Evolutionary conservation across 2,797 vertebrate species (phyloP).

Genomic region (Oreochromis mossambicus): DNA sequence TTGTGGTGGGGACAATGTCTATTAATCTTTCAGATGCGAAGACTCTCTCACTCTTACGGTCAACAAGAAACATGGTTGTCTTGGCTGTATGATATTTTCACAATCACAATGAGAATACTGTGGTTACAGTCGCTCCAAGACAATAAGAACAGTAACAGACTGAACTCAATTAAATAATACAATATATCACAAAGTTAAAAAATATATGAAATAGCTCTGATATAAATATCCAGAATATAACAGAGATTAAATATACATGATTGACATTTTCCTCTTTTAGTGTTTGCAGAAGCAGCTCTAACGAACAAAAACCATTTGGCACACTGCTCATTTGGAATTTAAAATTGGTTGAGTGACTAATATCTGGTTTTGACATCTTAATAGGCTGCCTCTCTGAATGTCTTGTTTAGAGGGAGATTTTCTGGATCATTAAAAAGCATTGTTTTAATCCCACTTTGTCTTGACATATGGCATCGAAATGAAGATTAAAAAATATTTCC

Average conservation of each 20-base stretch:
- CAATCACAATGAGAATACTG: neutral
- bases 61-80: rapidly evolving
- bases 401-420: neutral
- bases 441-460: neutral
- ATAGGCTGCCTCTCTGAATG: too few relatives aligned
- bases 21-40: rapidly evolving
- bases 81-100: neutral
- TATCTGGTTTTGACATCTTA: rapidly evolving
- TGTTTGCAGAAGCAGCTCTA: rapidly evolving
- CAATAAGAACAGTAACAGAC: neutral
- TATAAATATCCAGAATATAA: neutral
- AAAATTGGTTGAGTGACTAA: neutral
- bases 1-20: neutral
- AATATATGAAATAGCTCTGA: neutral
- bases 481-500: too few relatives aligned
- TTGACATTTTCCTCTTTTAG: neutral
- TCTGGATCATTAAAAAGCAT: neutral
- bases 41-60: neutral
- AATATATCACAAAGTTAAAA: neutral
- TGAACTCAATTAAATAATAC: neutral
- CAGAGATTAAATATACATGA: neutral
- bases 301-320: rapidly evolving
- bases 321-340: rapidly evolving
- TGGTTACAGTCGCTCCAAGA: neutral
- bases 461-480: neutral